These are phyloP conservation scores for Danio jaintianensis DNA, from an alignment of 2,797 vertebrate species.

Conservation along the genomic window DNA sequence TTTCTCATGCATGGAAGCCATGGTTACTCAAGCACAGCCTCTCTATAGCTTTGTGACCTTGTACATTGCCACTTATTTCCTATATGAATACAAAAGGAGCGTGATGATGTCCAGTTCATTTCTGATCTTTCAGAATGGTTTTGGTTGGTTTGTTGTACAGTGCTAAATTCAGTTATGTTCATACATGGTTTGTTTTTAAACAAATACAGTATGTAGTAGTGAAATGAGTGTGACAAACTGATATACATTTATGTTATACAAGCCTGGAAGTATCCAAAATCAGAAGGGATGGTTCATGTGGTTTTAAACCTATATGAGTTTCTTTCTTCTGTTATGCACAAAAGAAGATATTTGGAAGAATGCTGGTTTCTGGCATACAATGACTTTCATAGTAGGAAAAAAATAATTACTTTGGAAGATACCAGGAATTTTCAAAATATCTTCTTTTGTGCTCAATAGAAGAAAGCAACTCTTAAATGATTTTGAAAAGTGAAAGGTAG, in stretches of 20 bases:
- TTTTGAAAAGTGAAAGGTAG: too few relatives aligned
- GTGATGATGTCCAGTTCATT: background rate
- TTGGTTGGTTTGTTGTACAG: background rate
- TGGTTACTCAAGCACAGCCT: slow-evolving; percentile 30
- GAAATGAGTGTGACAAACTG: background rate
- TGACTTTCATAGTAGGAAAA: too few relatives aligned
- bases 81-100: background rate
- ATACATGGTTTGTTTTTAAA: background rate
- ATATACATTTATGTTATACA: background rate
- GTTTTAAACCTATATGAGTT: too few relatives aligned
- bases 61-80: slow-evolving; percentile 5
- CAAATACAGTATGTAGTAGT: background rate
- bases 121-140: background rate
- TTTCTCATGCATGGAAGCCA: slow-evolving; percentile 37
- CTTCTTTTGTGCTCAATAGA: too few relatives aligned
- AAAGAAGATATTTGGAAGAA: too few relatives aligned
- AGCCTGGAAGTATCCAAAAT: too few relatives aligned
- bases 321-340: too few relatives aligned
- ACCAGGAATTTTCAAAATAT: too few relatives aligned
- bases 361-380: too few relatives aligned
- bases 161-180: background rate
- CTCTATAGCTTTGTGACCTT: slow-evolving; percentile 28
- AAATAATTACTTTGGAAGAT: too few relatives aligned
- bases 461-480: too few relatives aligned
- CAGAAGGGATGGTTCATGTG: too few relatives aligned